Base-by-base conservation (phyloP, 2,113 vertebrate species). In the Trogon surrucura region DNA sequence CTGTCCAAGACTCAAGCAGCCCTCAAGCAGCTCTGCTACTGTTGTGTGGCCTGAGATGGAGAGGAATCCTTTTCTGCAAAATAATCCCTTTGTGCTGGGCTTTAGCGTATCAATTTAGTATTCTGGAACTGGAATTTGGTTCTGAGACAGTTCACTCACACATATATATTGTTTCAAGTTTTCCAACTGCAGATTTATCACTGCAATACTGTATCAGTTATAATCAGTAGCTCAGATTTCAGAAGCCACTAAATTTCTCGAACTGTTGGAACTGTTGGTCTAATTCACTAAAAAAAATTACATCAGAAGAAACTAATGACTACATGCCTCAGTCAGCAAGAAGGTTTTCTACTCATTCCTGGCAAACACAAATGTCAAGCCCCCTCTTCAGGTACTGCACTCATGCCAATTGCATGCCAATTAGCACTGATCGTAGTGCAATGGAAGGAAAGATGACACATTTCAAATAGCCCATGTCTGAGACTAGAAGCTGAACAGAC, bases 341-440 rank as follows among this genome's bases (percentile, higher is more conserved):
- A 88, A 70, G n/a, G 27, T 61, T 79, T 88, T 85, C 54, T 77
- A 4, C 41, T 71, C 6, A 5, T 80, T 83, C 20, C 29, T 51
- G 64, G 75, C 48, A 77, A 84, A 13, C 4, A 64, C 29, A 85
- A 56, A 72, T 5, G 9, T 30, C 34, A 73, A 57, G 32, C 20
- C 38, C 21, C 6, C 16, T 77, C 17, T 73, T 78, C 44, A 54
- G n/a, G n/a, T 44, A 20, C 9, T 45, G 29, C 41, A 34, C 29
- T 48, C 0, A 0, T 8, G 47, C 36, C 36, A 36, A 51, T 41
- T 30, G 10, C 27, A 29, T 8, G 10, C 22, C 71, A 38, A 16
- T 30, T 51, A 57, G 36, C 36, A 36, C 18, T 45, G 32, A 22
- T 6, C 64, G 73, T 50, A 60, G 34, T 25, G 17, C 21, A 32